Conservation (phyloP, 2,797 vertebrate species). For the Gymnoscopelus braueri region DNA sequence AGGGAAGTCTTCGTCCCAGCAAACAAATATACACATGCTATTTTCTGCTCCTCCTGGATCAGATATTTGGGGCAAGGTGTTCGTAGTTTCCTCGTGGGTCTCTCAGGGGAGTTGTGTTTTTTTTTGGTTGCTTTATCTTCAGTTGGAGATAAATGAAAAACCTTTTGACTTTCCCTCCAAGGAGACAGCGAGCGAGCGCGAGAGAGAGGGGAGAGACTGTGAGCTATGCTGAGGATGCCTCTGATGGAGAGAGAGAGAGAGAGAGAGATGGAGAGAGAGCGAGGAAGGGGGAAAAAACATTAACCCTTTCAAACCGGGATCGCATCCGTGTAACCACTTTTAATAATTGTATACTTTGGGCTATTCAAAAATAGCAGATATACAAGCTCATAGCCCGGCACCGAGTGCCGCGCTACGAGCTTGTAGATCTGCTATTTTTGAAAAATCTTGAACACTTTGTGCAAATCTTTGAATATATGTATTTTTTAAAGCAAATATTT, state of each 20-base stretch:
- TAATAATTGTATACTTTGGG: no score
- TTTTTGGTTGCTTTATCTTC: slow-evolving; percentile 70
- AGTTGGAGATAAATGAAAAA: slow-evolving; percentile 82
- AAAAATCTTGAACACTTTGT: no score
- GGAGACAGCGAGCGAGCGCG: slow-evolving; percentile 55
- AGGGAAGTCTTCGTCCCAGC: slow-evolving; percentile 71
- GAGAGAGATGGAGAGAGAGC: slow-evolving; percentile 9
- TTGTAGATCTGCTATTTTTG: no score
- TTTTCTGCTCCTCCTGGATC: slow-evolving; percentile 81
- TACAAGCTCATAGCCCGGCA: no score
- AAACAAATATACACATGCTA: slow-evolving; percentile 83
- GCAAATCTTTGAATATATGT: no score
- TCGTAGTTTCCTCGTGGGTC: slow-evolving; percentile 76
- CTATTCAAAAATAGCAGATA: no score
- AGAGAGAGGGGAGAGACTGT: slow-evolving; percentile 64
- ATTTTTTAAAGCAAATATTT: no score
- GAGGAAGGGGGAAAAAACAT: slow-evolving; percentile 45
- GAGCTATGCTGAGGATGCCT: slow-evolving; percentile 70
- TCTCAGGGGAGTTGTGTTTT: slow-evolving; percentile 75
- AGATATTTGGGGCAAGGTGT: slow-evolving; percentile 85
- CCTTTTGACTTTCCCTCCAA: slow-evolving; percentile 80
- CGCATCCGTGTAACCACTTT: no score
- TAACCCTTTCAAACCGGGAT: neutral
- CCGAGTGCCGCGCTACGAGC: no score
- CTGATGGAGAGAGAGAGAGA: slow-evolving; percentile 32